Percentiles rank a stretch among this genome's conserved stretches.
Evolutionary conservation across 2,113 vertebrate genomes (phyloP).

Genomic region (Trichechus manatus): DNA sequence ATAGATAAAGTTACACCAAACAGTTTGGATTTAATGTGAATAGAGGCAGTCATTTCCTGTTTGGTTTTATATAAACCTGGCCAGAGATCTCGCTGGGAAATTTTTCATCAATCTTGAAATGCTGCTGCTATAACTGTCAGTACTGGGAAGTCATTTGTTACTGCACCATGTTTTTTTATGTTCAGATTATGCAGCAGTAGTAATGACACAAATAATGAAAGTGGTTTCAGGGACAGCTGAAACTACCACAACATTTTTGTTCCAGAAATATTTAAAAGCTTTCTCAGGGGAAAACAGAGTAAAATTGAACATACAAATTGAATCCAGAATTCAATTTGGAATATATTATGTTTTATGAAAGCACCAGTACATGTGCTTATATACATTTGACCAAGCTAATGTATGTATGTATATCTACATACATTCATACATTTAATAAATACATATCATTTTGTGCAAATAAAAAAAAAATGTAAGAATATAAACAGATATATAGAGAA

Average conservation of each 20-base stretch:
- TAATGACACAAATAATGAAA: conserved; percentile 89
- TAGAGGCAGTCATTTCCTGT: conserved; percentile 88
- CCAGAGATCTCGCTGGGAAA: conserved; percentile 86
- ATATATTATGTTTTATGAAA: conserved; percentile 72
- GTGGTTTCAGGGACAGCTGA: conserved; percentile 81
- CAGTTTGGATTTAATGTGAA: conserved; percentile 89
- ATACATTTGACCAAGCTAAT: conserved; percentile 33
- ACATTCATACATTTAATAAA: neutral
- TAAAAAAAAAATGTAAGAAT: neutral
- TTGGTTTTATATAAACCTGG: conserved; percentile 89
- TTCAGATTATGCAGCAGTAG: conserved; percentile 89
- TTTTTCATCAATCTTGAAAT: conserved; percentile 89
- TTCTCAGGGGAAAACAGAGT: conserved; percentile 63
- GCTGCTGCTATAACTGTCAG: conserved; percentile 89
- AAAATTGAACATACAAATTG: conserved; percentile 67
- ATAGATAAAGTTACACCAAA: conserved; percentile 88
- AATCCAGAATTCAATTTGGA: conserved; percentile 74
- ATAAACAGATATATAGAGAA: neutral
- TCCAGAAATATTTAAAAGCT: conserved; percentile 71
- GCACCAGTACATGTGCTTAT: conserved; percentile 60
- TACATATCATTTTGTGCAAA: neutral
- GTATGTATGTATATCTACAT: neutral
- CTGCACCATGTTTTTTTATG: conserved; percentile 88
- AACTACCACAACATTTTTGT: conserved; percentile 79
- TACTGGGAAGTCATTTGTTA: conserved; percentile 89